These are phyloP conservation scores for Parambassis ranga DNA, from an alignment of 2,797 vertebrate genomes.

Conservation along the genomic window DNA sequence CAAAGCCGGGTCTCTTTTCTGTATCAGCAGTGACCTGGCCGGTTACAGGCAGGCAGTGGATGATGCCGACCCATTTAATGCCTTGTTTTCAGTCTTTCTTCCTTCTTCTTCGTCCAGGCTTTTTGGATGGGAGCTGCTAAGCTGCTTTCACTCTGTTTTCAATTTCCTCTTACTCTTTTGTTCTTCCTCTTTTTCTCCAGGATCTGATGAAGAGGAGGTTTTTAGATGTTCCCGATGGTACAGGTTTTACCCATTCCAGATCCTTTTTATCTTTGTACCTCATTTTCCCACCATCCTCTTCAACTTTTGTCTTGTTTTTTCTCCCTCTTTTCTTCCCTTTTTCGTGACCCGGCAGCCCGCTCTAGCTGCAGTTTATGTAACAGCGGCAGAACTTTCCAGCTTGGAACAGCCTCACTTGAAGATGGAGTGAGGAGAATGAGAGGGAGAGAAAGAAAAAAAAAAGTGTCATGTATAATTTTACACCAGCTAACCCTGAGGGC, in stretches of 20 bases:
- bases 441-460: slow-evolving; percentile 23
- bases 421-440: slow-evolving; percentile 44
- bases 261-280: slow-evolving; percentile 47
- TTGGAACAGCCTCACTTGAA: slow-evolving; percentile 54
- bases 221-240: slow-evolving; percentile 52
- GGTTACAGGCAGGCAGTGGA: slow-evolving; percentile 42
- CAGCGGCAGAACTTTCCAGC: slow-evolving; percentile 60
- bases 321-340: slow-evolving; percentile 21
- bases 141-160: slow-evolving; percentile 69
- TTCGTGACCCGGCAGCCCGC: slow-evolving; percentile 47
- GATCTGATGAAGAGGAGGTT: slow-evolving; percentile 64
- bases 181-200: slow-evolving; percentile 56
- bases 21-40: slow-evolving; percentile 39
- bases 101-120: slow-evolving; percentile 56
- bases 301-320: slow-evolving; percentile 43
- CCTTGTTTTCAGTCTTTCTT: slow-evolving; percentile 63
- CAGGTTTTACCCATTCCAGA: slow-evolving; percentile 59
- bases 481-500: slow-evolving; percentile 31
- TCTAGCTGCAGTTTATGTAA: slow-evolving; percentile 66
- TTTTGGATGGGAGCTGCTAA: slow-evolving; percentile 67
- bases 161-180: slow-evolving; percentile 72
- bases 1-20: slow-evolving; percentile 36
- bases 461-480: slow-evolving; percentile 62
- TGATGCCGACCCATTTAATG: slow-evolving; percentile 52
- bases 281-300: slow-evolving; percentile 48